Conservation (phyloP, 2,113 vertebrate species). For the Syngnathus floridae region DNA sequence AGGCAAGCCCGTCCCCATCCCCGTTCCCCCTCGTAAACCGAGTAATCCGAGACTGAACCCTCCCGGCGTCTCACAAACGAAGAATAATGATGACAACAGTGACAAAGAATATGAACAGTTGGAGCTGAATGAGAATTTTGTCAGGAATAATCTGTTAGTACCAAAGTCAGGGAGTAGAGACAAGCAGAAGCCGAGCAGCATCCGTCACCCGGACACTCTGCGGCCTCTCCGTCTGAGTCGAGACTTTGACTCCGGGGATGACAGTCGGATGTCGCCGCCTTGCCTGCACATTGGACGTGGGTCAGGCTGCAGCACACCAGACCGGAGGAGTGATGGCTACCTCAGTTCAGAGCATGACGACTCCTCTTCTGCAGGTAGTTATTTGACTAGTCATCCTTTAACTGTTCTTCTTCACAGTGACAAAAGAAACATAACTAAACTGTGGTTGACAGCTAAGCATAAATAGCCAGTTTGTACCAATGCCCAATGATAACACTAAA, state of each 20-base stretch:
- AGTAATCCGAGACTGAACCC: constrained; percentile 17
- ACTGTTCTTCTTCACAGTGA: no score
- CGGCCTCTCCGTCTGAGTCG: constrained; percentile 60
- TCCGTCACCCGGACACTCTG: constrained; percentile 24
- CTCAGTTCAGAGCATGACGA: constrained; percentile 88
- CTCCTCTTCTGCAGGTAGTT: constrained; percentile 78
- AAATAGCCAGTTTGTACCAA: no score
- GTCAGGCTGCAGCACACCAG: constrained; percentile 78
- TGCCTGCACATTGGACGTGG: constrained; percentile 38
- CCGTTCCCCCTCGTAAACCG: constrained; percentile 49
- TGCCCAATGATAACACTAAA: no score
- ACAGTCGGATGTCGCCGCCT: constrained; percentile 63
- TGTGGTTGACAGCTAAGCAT: no score
- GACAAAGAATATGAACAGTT: constrained; percentile 77
- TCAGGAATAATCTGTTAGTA: constrained; percentile 67
- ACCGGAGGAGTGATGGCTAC: constrained; percentile 75
- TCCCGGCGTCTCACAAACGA: constrained; percentile 1
- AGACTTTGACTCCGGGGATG: constrained; percentile 73
- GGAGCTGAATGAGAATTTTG: constrained; percentile 76
- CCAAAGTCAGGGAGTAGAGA: constrained; percentile 36
- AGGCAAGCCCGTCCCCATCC: constrained; percentile 59
- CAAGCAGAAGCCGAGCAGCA: constrained; percentile 21
- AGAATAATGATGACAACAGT: constrained; percentile 54
- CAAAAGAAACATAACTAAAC: no score
- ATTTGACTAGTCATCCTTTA: no score